Conservation (phyloP, 2,888 invertebrate species). For the Synanthedon formicaeformis region DNA sequence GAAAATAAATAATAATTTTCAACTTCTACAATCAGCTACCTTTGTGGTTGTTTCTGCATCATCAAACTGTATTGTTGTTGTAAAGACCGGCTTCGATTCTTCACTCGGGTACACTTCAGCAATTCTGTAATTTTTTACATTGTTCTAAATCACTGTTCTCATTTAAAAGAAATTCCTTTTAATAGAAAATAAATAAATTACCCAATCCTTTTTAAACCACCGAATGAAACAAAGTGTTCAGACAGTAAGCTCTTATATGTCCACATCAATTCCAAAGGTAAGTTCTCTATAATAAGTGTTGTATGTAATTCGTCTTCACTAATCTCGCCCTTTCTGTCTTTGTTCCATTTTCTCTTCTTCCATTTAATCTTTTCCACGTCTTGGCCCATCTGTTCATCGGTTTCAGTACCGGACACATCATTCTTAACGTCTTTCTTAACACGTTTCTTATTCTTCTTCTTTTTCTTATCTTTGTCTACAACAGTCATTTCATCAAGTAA, state of each 20-base stretch:
- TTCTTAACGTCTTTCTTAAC: slow-evolving; percentile 23
- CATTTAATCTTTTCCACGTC: slow-evolving; percentile 43
- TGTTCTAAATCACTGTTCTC: background rate
- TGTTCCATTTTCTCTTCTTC: slow-evolving; percentile 54
- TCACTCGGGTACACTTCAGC: slow-evolving; percentile 44
- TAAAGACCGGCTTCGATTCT: slow-evolving; percentile 40
- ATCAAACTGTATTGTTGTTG: slow-evolving; percentile 42
- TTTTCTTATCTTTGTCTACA: slow-evolving; percentile 41
- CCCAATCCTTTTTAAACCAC: slow-evolving; percentile 45
- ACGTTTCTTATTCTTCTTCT: slow-evolving; percentile 26
- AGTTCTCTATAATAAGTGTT: slow-evolving; percentile 41
- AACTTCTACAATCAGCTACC: slow-evolving; percentile 16
- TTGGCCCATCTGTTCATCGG: slow-evolving; percentile 17
- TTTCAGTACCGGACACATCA: slow-evolving; percentile 9
- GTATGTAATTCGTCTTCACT: slow-evolving; percentile 16
- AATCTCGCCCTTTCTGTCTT: slow-evolving; percentile 32
- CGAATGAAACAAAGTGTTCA: slow-evolving; percentile 43
- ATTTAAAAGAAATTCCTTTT: background rate
- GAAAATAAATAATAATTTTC: no score
- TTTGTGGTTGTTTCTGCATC: slow-evolving; percentile 34
- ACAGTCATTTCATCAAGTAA: slow-evolving; percentile 54
- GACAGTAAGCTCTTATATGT: slow-evolving; percentile 36
- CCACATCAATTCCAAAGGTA: slow-evolving; percentile 39
- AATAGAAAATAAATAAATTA: slow-evolving; percentile 9
- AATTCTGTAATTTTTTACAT: slow-evolving; percentile 26